phyloP scores from a whole-genome alignment of 2,888 invertebrate genomes.

The Aspidapion aeneum region DNA sequence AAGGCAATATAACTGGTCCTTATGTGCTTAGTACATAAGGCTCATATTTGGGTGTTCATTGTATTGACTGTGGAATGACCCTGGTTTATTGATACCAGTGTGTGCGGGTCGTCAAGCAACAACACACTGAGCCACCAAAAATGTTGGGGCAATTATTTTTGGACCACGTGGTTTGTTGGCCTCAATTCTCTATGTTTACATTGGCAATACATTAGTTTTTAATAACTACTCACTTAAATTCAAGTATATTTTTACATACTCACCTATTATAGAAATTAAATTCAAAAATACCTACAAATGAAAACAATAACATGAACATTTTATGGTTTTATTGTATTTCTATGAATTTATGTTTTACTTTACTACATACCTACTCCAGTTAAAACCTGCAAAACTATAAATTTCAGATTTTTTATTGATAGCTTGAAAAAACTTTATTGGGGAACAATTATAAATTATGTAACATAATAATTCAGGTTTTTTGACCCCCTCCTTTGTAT shows the following conservation, averaged over 20 bases:
- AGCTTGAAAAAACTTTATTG: no score
- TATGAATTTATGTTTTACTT: no score
- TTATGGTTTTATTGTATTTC: not conserved
- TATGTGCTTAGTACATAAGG: slow-evolving; percentile 32
- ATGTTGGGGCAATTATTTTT: not conserved
- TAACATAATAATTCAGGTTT: no score
- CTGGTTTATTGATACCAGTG: not conserved
- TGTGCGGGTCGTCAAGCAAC: not conserved
- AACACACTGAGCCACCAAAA: not conserved
- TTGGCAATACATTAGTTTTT: not conserved
- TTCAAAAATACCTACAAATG: not conserved
- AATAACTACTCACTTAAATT: no score
- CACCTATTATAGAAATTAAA: not conserved
- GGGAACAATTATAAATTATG: no score
- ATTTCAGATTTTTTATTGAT: no score
- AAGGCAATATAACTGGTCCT: slow-evolving; percentile 28
- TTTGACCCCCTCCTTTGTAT: no score
- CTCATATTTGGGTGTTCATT: slow-evolving; percentile 27
- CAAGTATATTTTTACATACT: not conserved
- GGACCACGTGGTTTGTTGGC: not conserved
- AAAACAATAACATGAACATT: not conserved
- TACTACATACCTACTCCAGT: no score
- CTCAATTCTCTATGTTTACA: not conserved
- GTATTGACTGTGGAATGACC: not conserved
- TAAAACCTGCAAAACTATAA: no score